Conservation (phyloP, 2,888 invertebrate species). For the Ephialtes manifestator region DNA sequence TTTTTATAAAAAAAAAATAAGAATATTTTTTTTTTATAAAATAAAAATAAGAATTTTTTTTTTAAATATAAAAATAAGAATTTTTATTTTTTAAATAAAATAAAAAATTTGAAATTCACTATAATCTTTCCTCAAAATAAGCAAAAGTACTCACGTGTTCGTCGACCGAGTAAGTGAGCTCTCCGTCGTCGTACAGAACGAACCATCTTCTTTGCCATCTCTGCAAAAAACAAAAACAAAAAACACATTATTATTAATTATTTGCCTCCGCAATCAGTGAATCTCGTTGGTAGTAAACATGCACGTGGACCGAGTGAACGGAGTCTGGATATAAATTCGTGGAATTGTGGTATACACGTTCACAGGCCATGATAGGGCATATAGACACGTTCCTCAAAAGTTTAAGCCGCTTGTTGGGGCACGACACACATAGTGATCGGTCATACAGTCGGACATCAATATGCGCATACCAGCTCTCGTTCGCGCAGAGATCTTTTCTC, state of each 20-base stretch:
- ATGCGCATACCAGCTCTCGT: constrained; percentile 65
- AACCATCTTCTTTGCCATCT: constrained; percentile 99
- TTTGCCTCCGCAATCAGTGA: constrained; percentile 13
- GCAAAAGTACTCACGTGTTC: constrained; percentile 94
- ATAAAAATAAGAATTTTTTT: too few species aligned
- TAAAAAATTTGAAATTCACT: too few species aligned
- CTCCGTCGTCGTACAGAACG: constrained; percentile 98
- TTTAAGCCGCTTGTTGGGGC: constrained; percentile 21
- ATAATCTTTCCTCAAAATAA: background rate
- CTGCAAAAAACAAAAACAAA: constrained; percentile 88
- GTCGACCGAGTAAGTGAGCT: constrained; percentile 98
- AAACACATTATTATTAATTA: constrained; percentile 13
- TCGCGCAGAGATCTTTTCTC: constrained; percentile 58
- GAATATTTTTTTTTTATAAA: too few species aligned
- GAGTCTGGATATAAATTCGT: constrained; percentile 21
- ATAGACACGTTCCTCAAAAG: constrained; percentile 27
- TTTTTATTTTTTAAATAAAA: too few species aligned
- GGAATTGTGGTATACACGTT: constrained; percentile 11
- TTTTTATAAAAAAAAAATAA: too few species aligned
- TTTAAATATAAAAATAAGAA: too few species aligned
- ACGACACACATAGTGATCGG: constrained; percentile 46
- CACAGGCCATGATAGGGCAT: background rate
- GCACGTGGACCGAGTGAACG: constrained; percentile 12
- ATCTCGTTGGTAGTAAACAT: background rate
- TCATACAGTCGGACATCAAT: constrained; percentile 67